Evolutionary conservation across 2,113 vertebrate genomes (phyloP), one percentile per base, ranked within the genome.

Genomic region (Chascanopsetta lugubris): DNA sequence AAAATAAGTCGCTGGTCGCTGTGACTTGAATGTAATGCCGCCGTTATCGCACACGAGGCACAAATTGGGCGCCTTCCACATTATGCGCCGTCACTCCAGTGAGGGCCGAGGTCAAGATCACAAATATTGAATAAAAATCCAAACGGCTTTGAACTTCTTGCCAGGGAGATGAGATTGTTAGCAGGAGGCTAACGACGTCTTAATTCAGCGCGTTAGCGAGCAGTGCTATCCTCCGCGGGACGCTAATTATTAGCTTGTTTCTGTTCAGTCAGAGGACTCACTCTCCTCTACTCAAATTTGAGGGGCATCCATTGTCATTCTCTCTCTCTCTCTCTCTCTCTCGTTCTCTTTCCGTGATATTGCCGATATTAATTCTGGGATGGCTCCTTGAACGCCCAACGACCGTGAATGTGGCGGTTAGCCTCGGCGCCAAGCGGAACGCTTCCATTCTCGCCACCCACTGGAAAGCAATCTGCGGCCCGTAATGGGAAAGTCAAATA

Each of bases 401-500:
- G 50, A 77, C 69, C 64, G 54, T 83, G 79, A 84, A 88, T 49
- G 43, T 51, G 63, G 69, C 72, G 61, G 68, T 85, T 87, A 83
- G 75, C 80, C 58, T 57, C 55, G 53, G 72, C 73, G 20, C 70
- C 21, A 61, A 67, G 74, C 58, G 70, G 50, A 85, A 75, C 79
- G 72, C 79, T 87, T 82, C 77, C 76, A 54, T 80, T 85, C 66
- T 72, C 63, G 22, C 71, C 83, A 72, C 77, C 84, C 77, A 75
- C 77, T 74, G 82, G 77, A 84, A 89, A 88, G 78, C 85, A 89
- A 88, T 89, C 85, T 85, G 9, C n/a, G 70, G 62, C 11, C 53
- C 55, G 56, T 86, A 87, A 90, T 86, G 82, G 77, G 72, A 85
- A 89, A 88, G 62, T 83, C 79, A 84, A 88, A 86, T 77, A 79